A percentile compares a stretch with the other conserved stretches of the same genome.
Evolutionary conservation across 2,113 vertebrate species (phyloP).

Genomic region (Pachycephala philippinensis): DNA sequence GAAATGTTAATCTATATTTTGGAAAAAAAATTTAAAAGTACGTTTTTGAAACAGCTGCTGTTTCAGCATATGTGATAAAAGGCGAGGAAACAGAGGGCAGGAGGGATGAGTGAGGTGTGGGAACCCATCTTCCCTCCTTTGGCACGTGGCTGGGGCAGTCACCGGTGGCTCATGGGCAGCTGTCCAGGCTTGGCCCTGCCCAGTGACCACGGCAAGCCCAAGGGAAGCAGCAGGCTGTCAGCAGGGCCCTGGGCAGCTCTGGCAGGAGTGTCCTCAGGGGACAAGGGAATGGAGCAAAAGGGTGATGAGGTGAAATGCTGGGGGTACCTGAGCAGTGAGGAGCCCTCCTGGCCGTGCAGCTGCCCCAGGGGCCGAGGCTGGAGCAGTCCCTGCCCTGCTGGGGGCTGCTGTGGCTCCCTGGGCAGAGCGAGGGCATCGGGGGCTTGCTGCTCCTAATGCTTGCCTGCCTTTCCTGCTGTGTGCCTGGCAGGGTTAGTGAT

Average conservation of each 20-base stretch:
- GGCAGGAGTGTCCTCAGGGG: not conserved
- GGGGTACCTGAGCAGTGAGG: not conserved
- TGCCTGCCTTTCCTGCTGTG: too few relatives aligned
- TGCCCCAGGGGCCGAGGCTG: not conserved
- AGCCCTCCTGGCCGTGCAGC: not conserved
- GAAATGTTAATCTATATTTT: not conserved
- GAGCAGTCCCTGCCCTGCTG: not conserved
- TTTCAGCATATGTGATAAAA: not conserved
- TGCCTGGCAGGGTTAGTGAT: not conserved
- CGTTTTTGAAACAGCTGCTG: not conserved
- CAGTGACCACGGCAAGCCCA: rapidly evolving
- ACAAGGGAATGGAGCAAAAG: not conserved
- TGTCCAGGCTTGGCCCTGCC: not conserved
- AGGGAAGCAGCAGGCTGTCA: not conserved
- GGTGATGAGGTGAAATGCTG: not conserved
- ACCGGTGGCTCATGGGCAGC: not conserved
- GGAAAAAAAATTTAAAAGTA: too few relatives aligned
- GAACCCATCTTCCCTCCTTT: not conserved
- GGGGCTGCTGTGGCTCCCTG: not conserved
- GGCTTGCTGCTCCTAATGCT: not conserved
- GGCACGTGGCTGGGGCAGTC: not conserved
- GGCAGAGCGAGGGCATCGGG: rapidly evolving
- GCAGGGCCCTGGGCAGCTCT: not conserved
- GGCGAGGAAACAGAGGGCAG: not conserved
- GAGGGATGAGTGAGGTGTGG: not conserved